A percentile compares a stretch with the other conserved stretches of the same genome.
Evolutionary conservation across 2,888 invertebrate genomes (phyloP).

Genomic region (Drosophila setosimentum): DNA sequence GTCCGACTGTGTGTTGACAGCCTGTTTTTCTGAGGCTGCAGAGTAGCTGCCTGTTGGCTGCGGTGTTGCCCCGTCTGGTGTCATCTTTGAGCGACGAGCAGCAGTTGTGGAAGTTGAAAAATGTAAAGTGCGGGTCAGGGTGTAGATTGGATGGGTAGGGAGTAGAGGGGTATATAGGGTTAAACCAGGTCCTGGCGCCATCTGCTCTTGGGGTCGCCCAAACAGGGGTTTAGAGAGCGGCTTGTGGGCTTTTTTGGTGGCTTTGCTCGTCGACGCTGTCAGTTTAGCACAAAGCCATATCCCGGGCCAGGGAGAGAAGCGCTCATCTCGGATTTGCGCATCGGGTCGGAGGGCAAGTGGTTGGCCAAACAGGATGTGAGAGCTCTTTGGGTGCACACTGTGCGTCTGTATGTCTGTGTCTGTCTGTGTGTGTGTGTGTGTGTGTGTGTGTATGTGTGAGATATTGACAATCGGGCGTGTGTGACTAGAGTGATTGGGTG

Average conservation of each 20-base stretch:
- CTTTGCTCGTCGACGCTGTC: conserved; percentile 53
- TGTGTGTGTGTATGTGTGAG: conserved; percentile 17
- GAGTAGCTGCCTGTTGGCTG: conserved; percentile 15
- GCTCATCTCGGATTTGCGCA: conserved; percentile 76
- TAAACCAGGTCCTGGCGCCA: conserved; percentile 33
- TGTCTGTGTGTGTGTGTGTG: neutral
- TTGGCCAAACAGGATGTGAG: conserved; percentile 10
- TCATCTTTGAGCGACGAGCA: conserved; percentile 21
- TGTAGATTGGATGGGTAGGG: conserved; percentile 2
- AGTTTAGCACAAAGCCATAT: conserved; percentile 76
- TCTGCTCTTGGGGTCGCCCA: conserved; percentile 39
- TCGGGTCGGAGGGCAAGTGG: conserved; percentile 74
- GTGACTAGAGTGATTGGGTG: neutral
- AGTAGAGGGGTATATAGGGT: conserved; percentile 19
- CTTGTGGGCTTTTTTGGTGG: conserved; percentile 6
- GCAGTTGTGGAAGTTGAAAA: conserved; percentile 10
- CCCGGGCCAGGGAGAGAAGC: conserved; percentile 48
- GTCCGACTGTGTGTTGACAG: conserved; percentile 11
- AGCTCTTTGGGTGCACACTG: neutral
- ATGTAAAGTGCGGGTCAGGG: conserved; percentile 40
- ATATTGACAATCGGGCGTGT: conserved; percentile 42
- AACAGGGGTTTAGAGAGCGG: conserved; percentile 11
- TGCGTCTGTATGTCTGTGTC: conserved; percentile 1
- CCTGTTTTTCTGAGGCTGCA: conserved; percentile 9
- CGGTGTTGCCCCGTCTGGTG: conserved; percentile 12